Conservation (phyloP, 37 sponge, comb jelly and placozoan species). For the Halisarca cf. caerulea region DNA sequence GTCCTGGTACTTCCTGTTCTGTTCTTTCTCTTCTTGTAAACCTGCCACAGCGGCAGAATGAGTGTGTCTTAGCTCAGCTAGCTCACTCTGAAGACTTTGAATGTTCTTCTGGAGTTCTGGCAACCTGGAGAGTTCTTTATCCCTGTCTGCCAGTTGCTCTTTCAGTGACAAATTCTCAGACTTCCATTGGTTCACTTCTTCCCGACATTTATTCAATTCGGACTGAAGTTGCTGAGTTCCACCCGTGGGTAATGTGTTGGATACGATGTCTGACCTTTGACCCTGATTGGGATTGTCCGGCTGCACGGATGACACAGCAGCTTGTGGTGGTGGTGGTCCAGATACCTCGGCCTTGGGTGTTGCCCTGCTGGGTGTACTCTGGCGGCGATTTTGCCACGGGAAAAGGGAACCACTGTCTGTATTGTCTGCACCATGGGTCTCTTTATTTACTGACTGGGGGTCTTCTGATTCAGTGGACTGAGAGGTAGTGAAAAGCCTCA, state of each 20-base stretch:
- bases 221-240: neutral
- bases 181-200: neutral
- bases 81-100: neutral
- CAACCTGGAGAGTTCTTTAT: neutral
- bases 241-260: too few relatives aligned
- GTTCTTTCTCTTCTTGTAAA: neutral
- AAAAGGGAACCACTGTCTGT: neutral
- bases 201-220: neutral
- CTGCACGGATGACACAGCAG: too few relatives aligned
- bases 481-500: neutral
- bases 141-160: neutral
- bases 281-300: too few relatives aligned
- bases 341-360: too few relatives aligned
- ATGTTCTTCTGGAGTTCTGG: neutral
- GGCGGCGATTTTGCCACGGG: neutral
- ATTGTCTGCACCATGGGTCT: too few relatives aligned
- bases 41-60: neutral
- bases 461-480: neutral
- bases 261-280: too few relatives aligned
- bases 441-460: too few relatives aligned
- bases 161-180: neutral
- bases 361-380: too few relatives aligned
- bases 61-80: neutral
- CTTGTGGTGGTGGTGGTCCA: too few relatives aligned
- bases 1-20: neutral